Base-by-base conservation (phyloP, 30 jellyfish, hydroid and myxozoan genomes). In the Cassiopea andromeda region DNA sequence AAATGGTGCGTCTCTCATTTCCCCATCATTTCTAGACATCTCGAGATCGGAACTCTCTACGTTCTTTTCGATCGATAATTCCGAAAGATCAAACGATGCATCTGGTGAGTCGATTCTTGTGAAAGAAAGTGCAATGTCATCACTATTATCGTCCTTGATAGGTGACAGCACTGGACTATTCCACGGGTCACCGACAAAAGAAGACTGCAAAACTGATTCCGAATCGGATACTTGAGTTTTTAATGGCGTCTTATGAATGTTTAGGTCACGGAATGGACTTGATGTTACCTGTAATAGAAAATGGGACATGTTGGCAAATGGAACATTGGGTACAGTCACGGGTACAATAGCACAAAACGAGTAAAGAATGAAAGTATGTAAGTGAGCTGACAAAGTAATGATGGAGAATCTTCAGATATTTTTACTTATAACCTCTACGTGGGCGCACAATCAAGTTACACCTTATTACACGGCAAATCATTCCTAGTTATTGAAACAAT, bases 161-260 rank as follows among this genome's bases (percentile, higher is more conserved):
- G 93, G 93, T n/a, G 93, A 86, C 3, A 86, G 60, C 13, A 64
- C 69, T 1, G 93, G 93, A 69, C 93, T 86, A 67, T 45, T 50
- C 15, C 75, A 60, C 5, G 89, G 89, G 75, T 86, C 93, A 3
- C 83, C 83, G 54, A 86, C 84, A 49, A 86, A 86, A 5, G 93
- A 86, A 43, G 93, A 86, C 58, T 86, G 93, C 15, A 75, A 14
- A 0, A 86, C 93, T 0, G 93, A 86, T 38, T 86, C 93, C 69
- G 66, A 17, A 1, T 80, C 85, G 49, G 89, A 86, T 1, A 76
- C 69, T 18, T 14, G 70, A 18, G 67, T 47, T 1, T 60, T 48
- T 15, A 48, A 43, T 38, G 93, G 93, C 16, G 93, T 86, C 47
- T 72, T 76, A 19, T 70, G 79, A 2, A 43, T 38, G 38, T 70